Percentiles rank a stretch among this genome's conserved stretches.
phyloP scores from a whole-genome alignment of 2,113 vertebrate genomes.

The Crotalus tigris region DNA sequence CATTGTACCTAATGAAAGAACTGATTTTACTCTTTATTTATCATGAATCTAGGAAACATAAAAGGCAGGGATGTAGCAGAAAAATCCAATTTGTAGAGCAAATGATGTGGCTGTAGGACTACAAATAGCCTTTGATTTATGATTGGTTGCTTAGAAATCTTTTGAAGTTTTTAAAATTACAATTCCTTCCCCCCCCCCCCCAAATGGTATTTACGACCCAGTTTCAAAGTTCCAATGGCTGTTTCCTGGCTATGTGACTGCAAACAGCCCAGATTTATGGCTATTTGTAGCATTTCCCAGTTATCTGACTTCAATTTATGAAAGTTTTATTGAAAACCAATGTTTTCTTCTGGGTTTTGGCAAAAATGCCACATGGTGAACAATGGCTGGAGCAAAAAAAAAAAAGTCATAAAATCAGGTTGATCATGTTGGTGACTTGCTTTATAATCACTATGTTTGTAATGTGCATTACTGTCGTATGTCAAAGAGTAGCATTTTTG shows the following conservation, averaged over 20 bases:
- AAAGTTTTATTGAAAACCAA: background rate
- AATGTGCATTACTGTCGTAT: background rate
- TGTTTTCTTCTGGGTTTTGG: background rate
- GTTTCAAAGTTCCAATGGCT: background rate
- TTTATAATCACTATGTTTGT: background rate
- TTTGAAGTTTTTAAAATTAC: background rate
- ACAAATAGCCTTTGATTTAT: background rate
- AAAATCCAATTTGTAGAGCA: background rate
- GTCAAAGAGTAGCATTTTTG: background rate
- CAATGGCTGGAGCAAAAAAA: background rate
- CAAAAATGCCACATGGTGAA: background rate
- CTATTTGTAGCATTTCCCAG: background rate
- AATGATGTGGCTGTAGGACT: background rate
- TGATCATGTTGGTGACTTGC: background rate
- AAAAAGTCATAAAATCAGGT: background rate
- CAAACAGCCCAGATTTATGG: background rate
- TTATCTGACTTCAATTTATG: background rate
- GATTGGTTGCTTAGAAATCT: background rate
- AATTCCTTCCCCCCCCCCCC: fast-evolving
- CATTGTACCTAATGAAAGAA: background rate
- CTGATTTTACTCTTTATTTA: background rate
- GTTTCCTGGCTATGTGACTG: background rate
- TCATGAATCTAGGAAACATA: background rate
- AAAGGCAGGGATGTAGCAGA: background rate
- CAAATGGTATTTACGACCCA: background rate